Evolutionary conservation across 2,113 vertebrate species (phyloP), one percentile per base, ranked within the genome.

Genomic region (Carassius gibelio): DNA sequence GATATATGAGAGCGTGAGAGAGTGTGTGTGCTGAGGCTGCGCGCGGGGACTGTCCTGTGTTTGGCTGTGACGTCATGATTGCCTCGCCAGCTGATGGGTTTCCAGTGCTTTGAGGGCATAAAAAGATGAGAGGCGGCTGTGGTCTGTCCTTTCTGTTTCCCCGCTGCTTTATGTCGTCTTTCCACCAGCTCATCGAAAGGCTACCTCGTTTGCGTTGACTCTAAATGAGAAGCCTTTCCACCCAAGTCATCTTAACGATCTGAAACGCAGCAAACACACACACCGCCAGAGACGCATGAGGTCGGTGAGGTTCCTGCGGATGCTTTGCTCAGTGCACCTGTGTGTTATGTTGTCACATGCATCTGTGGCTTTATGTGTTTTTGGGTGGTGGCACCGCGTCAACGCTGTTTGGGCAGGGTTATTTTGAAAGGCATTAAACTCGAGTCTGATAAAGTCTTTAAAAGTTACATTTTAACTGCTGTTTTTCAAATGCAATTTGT

Each of bases 21-120:
- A 45, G 42, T 0, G 42, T 8, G 42, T 57, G 75, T 77, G 75
- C 50, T 34, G 75, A 77, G 75, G 15, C 13, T 36, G 82, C 57
- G 75, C 75, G 59, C 10, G 30, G 19, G 0, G 13, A 71, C 23
- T 5, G 26, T 74, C 34, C 61, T 30, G 30, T 82, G 86, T 85
- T 76, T 57, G 71, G 30, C 90, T 81, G 86, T 91, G 91, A 92
- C 89, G 87, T 90, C 89, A 86, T 78, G 80, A 77, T 85, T 83
- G 85, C 42, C 8, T 64, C 59, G 75, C 55, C 84, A 84, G 83
- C 84, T 69, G 75, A 69, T n/a, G 26, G 80, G 48, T 11, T 66
- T 75, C 50, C 84, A n/a, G 2, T 75, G 23, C 36, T 78, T 21
- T 62, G 84, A 83, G 85, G 77, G 85, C 93, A 94, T 94, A 91